Percentiles rank a stretch among this genome's conserved stretches.
These are phyloP conservation scores for Coluber constrictor DNA, from an alignment of 2,797 vertebrate genomes.

Conservation along the genomic window DNA sequence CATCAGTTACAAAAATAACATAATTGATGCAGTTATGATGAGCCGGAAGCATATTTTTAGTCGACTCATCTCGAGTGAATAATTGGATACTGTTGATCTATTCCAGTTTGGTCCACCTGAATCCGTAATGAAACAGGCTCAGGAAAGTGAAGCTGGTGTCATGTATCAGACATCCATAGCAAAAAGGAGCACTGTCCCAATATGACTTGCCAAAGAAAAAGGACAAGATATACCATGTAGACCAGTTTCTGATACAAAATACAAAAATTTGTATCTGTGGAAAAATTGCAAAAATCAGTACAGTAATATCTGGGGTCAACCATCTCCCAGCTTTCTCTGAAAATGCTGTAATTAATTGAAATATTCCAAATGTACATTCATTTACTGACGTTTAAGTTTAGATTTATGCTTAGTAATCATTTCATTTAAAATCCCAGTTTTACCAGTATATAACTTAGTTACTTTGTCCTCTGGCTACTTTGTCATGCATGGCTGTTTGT, in stretches of 20 bases:
- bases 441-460: not conserved
- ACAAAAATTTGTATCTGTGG: not conserved
- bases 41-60: not conserved
- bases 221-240: not conserved
- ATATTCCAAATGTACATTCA: not conserved
- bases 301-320: not conserved
- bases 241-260: not conserved
- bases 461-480: not conserved
- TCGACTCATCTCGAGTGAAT: not conserved
- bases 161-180: not conserved
- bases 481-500: not conserved
- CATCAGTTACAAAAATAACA: not conserved
- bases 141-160: not conserved
- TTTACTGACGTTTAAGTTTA: not conserved
- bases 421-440: not conserved
- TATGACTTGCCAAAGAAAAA: not conserved
- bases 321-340: not conserved
- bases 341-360: not conserved
- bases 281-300: not conserved
- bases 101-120: not conserved
- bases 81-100: not conserved
- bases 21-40: not conserved
- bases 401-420: not conserved
- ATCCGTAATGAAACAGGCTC: not conserved
- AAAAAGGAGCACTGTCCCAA: not conserved